phyloP scores from a whole-genome alignment of 2,113 vertebrate genomes.

The Physeter macrocephalus region DNA sequence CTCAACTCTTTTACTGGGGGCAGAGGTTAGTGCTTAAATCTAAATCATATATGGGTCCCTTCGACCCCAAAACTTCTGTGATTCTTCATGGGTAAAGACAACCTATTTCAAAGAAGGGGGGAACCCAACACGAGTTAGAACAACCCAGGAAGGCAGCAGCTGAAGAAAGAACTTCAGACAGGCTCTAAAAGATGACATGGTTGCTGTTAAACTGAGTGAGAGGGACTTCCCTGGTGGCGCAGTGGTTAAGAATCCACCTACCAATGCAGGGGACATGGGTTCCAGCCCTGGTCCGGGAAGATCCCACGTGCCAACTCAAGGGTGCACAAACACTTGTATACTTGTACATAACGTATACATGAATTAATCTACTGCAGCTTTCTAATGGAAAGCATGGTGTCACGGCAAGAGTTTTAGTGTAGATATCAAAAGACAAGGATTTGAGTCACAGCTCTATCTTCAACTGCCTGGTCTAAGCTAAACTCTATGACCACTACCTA shows the following conservation, averaged over 20 bases:
- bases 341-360: too few species aligned
- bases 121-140: not conserved
- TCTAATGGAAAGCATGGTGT: not conserved
- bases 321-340: too few species aligned
- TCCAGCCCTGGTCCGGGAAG: too few species aligned
- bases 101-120: not conserved
- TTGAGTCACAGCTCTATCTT: not conserved
- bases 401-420: not conserved
- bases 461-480: not conserved
- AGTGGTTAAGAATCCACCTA: too few species aligned
- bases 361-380: not conserved
- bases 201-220: not conserved
- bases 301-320: too few species aligned
- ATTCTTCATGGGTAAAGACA: not conserved
- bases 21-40: not conserved
- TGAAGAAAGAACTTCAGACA: not conserved
- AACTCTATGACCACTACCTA: not conserved
- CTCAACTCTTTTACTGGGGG: not conserved
- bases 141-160: not conserved
- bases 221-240: too few species aligned
- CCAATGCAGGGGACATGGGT: too few species aligned
- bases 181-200: not conserved
- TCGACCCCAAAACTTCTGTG: not conserved
- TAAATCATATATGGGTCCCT: not conserved
- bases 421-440: not conserved